phyloP scores from a whole-genome alignment of 2,113 vertebrate genomes.

The Sinosuthora webbiana region DNA sequence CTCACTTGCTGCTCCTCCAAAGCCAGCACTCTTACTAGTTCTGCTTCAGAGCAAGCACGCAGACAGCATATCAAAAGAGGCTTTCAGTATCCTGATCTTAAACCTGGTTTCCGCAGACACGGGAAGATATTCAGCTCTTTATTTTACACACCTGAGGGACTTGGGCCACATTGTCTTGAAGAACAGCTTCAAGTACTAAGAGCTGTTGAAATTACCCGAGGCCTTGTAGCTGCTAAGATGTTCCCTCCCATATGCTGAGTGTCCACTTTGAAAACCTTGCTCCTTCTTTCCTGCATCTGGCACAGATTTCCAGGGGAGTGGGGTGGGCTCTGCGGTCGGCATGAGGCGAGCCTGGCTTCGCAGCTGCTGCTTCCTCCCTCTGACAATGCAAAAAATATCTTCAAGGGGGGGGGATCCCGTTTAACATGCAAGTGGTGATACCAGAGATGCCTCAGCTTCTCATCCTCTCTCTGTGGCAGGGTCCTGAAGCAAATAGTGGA shows the following conservation, averaged over 20 bases:
- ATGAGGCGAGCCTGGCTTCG: conserved; percentile 31
- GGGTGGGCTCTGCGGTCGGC: conserved; percentile 40
- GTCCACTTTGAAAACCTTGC: conserved; percentile 61
- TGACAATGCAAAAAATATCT: conserved; percentile 68
- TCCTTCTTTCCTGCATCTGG: conserved; percentile 70
- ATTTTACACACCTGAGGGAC: neutral
- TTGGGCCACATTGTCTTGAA: neutral
- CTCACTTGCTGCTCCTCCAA: neutral
- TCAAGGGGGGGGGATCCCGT: conserved; percentile 67
- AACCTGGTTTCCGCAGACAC: neutral
- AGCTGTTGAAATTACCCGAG: neutral
- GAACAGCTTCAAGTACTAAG: neutral
- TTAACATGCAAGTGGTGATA: conserved; percentile 62
- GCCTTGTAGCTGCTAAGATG: neutral
- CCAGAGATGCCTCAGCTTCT: conserved; percentile 27
- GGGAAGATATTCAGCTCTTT: neutral
- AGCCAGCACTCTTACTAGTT: neutral
- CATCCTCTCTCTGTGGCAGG: conserved; percentile 32
- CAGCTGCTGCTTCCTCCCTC: conserved; percentile 72
- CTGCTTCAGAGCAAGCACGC: neutral
- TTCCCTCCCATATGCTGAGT: conserved; percentile 39
- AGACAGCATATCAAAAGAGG: neutral
- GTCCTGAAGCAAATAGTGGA: conserved; percentile 20
- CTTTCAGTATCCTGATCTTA: neutral
- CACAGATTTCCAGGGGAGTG: conserved; percentile 67